phyloP scores from a whole-genome alignment of 1,140 invertebrate genomes.

The Pseudomyrmex gracilis region DNA sequence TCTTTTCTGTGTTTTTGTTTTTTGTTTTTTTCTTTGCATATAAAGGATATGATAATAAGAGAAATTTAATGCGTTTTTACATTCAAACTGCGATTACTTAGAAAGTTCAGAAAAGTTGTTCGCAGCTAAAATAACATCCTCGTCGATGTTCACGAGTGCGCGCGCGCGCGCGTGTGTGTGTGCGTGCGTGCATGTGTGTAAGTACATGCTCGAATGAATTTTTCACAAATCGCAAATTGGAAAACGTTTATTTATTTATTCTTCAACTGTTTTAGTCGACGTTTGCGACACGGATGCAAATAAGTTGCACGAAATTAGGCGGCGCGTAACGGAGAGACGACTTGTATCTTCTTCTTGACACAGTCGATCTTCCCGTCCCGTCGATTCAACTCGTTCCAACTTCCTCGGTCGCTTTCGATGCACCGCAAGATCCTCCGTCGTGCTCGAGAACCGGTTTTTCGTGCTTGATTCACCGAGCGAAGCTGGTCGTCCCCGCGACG shows the following conservation, averaged over 20 bases:
- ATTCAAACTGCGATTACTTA: too few species aligned
- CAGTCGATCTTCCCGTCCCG: slow-evolving; percentile 63
- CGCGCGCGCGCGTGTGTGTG: too few species aligned
- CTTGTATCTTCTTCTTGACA: slow-evolving; percentile 14
- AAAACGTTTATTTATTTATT: background rate
- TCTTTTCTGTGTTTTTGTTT: too few species aligned
- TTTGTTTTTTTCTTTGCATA: background rate
- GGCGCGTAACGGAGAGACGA: slow-evolving; percentile 24
- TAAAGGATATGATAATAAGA: slow-evolving; percentile 3
- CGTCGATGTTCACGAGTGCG: background rate
- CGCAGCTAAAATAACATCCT: background rate
- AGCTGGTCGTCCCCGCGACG: slow-evolving; percentile 38
- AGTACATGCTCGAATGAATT: background rate
- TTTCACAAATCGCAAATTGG: background rate
- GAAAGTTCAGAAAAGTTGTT: too few species aligned
- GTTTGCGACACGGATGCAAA: slow-evolving; percentile 12
- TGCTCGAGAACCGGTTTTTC: slow-evolving; percentile 65
- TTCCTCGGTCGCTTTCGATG: slow-evolving; percentile 49
- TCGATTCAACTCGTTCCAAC: slow-evolving; percentile 46
- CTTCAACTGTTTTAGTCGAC: background rate
- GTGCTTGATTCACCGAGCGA: slow-evolving; percentile 54
- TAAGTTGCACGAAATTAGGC: slow-evolving; percentile 59
- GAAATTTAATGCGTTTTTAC: slow-evolving; percentile 15
- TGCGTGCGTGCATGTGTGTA: too few species aligned
- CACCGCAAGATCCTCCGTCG: slow-evolving; percentile 61